Conservation (phyloP, 2,797 vertebrate species). For the Anguilla megastoma region DNA sequence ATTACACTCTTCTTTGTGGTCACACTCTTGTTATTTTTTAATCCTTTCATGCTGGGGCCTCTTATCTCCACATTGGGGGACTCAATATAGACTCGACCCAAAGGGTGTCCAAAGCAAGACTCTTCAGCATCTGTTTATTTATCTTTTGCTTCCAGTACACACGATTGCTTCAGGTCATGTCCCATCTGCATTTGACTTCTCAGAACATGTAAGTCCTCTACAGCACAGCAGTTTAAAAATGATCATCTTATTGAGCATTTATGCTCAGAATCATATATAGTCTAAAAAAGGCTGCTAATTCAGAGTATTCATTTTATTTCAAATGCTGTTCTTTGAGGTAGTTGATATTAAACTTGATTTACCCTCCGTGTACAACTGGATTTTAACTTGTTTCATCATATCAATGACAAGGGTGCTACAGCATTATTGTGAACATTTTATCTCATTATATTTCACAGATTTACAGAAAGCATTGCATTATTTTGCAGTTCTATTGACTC, state of each 20-base stretch:
- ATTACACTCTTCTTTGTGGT: neutral
- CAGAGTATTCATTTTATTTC: neutral
- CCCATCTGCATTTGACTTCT: conserved; percentile 58
- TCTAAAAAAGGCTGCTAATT: neutral
- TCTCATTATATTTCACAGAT: neutral
- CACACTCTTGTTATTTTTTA: no score
- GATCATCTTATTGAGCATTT: neutral
- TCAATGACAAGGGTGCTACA: neutral
- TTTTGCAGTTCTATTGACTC: neutral
- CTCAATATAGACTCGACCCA: no score
- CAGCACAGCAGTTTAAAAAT: neutral
- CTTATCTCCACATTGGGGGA: neutral
- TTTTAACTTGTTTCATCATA: neutral
- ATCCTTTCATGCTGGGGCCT: neutral
- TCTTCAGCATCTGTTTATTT: no score
- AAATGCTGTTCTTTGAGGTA: no score
- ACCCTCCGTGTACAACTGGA: neutral
- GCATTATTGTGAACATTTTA: neutral
- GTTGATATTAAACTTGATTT: neutral
- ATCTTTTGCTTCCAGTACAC: conserved; percentile 37
- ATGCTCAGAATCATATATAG: neutral
- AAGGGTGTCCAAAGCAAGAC: neutral
- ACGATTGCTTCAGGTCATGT: conserved; percentile 18
- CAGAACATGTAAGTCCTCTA: conserved; percentile 63
- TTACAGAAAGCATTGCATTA: neutral